Base-by-base conservation (phyloP, 2,888 invertebrate species). In the Lepidocyrtoides sp. region DNA sequence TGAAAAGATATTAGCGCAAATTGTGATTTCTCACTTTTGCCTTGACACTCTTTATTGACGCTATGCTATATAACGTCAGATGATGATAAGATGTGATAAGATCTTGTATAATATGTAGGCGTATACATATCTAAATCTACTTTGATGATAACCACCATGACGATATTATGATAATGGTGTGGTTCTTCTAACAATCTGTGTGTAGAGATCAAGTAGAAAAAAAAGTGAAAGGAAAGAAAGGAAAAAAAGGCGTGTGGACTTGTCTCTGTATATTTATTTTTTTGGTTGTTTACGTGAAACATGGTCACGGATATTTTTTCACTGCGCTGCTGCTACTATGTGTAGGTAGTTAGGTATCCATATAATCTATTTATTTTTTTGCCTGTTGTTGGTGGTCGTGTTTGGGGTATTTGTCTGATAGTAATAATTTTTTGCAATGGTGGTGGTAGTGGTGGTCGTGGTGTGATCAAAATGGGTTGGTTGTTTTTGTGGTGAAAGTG, bases 391-490 rank as follows among this genome's bases (percentile, higher is more conserved):
- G 44, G 12, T 17, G 57, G 57, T 26, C 14, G 14, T 10, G 14
- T 10, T 48, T 12, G 10, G 48, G 48, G n/a, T n/a, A n/a, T n/a
- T n/a, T n/a, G 51, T 51, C n/a, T 51, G 51, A n/a, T 20, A 23
- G 20, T 57, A 10, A n/a, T 48, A 8, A 60, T 26, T 23, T 23
- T n/a, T n/a, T n/a, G n/a, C n/a, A 36, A 32, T 69, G n/a, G 12
- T 85, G 54, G 85, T 75, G 84, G 48, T 83, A 48, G n/a, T 20
- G 14, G 63, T 41, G 17, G 10, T 32, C n/a, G 51, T 63, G 79
- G 66, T 77, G 48, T 63, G 66, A 88, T 69, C 96, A 97, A 95
- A 26, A 69, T 29, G 26, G 23, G 12, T 23, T 69, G 36, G 7
- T 44, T 41, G n/a, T 60, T 57, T 36, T 60, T 36, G 48, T 72